Base-by-base conservation (phyloP, 1,140 invertebrate species). In the Conus ventricosus region DNA sequence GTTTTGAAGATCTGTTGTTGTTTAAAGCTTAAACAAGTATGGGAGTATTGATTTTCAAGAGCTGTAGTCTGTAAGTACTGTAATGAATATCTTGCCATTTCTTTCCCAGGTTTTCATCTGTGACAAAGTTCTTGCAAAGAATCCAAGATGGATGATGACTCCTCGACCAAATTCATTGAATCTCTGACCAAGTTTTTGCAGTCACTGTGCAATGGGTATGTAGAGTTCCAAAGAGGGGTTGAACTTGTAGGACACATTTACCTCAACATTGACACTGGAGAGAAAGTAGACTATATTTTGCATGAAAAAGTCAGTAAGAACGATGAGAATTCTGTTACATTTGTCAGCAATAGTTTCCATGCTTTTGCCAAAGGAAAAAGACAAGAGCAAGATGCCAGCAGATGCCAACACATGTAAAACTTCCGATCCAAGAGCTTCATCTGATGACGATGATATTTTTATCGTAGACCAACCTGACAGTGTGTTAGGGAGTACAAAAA, bases 311-410 rank as follows among this genome's bases (percentile, higher is more conserved):
- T 90, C 8, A 88, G 89, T 55, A 90, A 90, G 84, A 90, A 84
- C 54, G 89, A 90, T 76, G 89, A 90, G 71, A 88, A 88, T 84
- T 88, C 87, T 17, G 87, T 88, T 3, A 88, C 87, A 27, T 90
- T 90, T 78, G 86, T 90, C 27, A 90, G 89, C 75, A 90, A 90
- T 60, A 90, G 89, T 84, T 90, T 90, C 54, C 89, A 90, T 90
- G 89, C 89, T 23, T 23, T 84, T 88, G 23, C 87, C 87, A 63
- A 67, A 76, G 20, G 67, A 71, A 71, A 71, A 71, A 23, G 67
- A 71, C 23, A 71, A 71, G 20, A 20, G 60, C 60, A 75, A 75
- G 78, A 55, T 4, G 57, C 8, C 57, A 39, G 63, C n/a, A 54
- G 27, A 5, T 87, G 87, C 55, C 63, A 84, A 23, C n/a, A 51